Evolutionary conservation across 1,140 invertebrate species (phyloP).

Genomic region (Aradophagus sp.): DNA sequence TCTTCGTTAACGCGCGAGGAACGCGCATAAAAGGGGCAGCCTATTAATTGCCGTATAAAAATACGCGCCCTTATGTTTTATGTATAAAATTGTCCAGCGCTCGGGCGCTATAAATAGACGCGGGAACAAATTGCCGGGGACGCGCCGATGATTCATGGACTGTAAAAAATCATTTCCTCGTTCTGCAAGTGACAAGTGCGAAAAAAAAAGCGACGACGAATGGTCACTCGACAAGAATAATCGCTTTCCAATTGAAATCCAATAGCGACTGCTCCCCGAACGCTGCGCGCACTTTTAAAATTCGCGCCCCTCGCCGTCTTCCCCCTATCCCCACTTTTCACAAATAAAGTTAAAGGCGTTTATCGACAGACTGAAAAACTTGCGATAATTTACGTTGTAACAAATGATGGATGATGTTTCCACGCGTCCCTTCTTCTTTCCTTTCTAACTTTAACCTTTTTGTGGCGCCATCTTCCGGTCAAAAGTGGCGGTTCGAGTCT

Average conservation of each 20-base stretch:
- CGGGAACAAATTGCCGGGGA: slow-evolving; percentile 36
- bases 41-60: slow-evolving; percentile 41
- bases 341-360: slow-evolving; percentile 35
- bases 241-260: slow-evolving; percentile 76
- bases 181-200: slow-evolving; percentile 42
- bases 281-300: slow-evolving; percentile 59
- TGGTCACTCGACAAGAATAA: slow-evolving; percentile 74
- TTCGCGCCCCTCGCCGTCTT: slow-evolving; percentile 35
- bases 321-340: slow-evolving; percentile 54
- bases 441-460: no score
- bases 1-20: slow-evolving; percentile 24
- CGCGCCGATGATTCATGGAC: slow-evolving; percentile 28
- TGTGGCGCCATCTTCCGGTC: no score
- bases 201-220: slow-evolving; percentile 26
- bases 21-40: slow-evolving; percentile 5
- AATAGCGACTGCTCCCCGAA: slow-evolving; percentile 62
- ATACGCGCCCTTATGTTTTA: slow-evolving; percentile 44
- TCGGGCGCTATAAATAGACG: slow-evolving; percentile 28
- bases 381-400: slow-evolving; percentile 2
- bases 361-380: slow-evolving; percentile 10
- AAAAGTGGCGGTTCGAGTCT: no score
- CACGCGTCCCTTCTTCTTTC: no score
- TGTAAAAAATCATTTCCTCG: slow-evolving; percentile 43
- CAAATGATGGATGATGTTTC: slow-evolving; percentile 7
- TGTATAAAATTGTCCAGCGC: slow-evolving; percentile 38